Base-by-base conservation (phyloP, 1,140 invertebrate species). In the Apis mellifera region DNA sequence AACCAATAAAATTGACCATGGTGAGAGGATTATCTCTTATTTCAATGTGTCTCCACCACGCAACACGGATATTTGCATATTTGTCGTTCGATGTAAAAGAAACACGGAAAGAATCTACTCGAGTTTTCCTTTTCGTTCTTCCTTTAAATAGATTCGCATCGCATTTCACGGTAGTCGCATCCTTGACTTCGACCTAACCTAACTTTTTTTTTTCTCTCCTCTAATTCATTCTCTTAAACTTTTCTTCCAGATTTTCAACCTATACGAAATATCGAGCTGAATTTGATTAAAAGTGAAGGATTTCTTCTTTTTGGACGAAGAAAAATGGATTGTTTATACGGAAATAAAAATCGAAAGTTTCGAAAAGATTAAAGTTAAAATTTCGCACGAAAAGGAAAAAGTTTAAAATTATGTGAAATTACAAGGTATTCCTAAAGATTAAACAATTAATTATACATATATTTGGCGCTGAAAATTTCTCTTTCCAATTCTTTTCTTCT, bases 31-130 rank as follows among this genome's bases (percentile, higher is more conserved):
- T 64, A n/a, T 52, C n/a, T 12, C 69, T 57, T 75, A 65, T 75
- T 81, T 75, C 42, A 26, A 57, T n/a, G 57, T 50, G 21, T 42
- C 78, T 26, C 26, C 17, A 32, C 50, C 12, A 0, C 23, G 13
- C 15, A 13, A 32, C 13, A 59, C 48, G 48, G 68, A 86, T 85
- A 42, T 42, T 42, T 42, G 79, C 78, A 85, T 86, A 85, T 85
- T 86, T 86, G 85, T 85, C 32, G 52, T 13, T 42, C 59, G n/a
- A 60, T 50, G 68, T 62, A 77, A 77, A 82, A 62, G 62, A 62
- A 82, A 72, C 79, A 42, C 55, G 48, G 32, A 60, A 23, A 52
- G 60, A 26, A 65, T 86, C 48, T 68, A 60, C 79, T 86, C 77
- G 59, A 81, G 72, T 42, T 42, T 66, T 73, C 69, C 71, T 60